Evolutionary conservation across 2,888 invertebrate species (phyloP), one percentile per base, ranked within the genome.

Genomic region (Galeopsomyia nigrocyanea): DNA sequence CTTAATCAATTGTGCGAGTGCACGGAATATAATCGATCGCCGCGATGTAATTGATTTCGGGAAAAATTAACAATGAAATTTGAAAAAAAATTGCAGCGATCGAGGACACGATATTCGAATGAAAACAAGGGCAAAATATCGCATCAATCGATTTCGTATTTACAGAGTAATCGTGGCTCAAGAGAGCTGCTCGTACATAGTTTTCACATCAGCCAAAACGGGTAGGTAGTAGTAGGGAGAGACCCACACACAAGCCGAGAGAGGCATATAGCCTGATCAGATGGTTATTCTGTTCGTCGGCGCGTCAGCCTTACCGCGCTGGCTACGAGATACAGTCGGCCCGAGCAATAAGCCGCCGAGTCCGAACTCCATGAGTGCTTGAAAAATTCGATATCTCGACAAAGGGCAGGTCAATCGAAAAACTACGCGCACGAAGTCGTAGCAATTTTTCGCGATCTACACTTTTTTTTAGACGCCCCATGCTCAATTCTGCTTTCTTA

Each of bases 401-500:
- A 79, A 78, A 72, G 31, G 21, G 10, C 7, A 17, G 47, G 2
- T 14, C 6, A 31, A 70, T 60, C 62, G 19, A 39, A 56, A 78
- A 65, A 78, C 77, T 78, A 75, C 66, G 71, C 76, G 74, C 78
- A 82, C 79, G 78, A 79, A 82, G 80, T 81, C 79, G 82, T 80
- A 56, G 73, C 78, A 82, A 76, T 79, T 81, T 83, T 79, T 80
- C 65, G 53, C 49, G 77, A 67, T 76, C 79, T 77, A 79, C 75
- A 82, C 75, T 73, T 84, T 81, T 84, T 78, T 80, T 72, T 77
- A 77, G 78, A 82, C 81, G 82, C 85, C 80, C 84, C 83, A 74
- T 51, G 55, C 71, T 5, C 68, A 81, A 82, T 83, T 83, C 79
- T 81, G 79, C 74, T 76, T 76, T 81, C 76, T 78, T 77, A 78